Evolutionary conservation across 2,888 invertebrate genomes (phyloP).

Genomic region (Plutella xylostella): DNA sequence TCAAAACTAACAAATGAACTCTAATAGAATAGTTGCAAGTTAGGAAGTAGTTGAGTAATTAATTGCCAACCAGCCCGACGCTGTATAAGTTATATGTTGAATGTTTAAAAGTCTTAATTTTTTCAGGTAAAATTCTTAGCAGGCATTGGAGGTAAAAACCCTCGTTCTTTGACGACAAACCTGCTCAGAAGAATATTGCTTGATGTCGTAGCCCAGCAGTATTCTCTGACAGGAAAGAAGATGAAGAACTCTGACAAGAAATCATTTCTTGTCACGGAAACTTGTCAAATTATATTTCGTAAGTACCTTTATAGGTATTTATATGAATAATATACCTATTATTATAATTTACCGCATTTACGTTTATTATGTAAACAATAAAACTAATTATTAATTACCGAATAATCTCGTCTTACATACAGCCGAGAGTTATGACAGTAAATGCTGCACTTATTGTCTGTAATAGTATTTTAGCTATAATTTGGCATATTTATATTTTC

Average conservation of each 20-base stretch:
- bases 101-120: no score
- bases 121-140: constrained; percentile 3
- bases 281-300: constrained; percentile 6
- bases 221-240: constrained; percentile 3
- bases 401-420: not conserved
- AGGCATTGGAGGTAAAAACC: constrained; percentile 3
- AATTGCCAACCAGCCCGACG: not conserved
- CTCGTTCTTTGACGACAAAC: constrained; percentile 3
- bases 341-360: no score
- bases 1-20: not conserved
- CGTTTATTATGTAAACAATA: no score
- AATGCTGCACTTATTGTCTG: not conserved
- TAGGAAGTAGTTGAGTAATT: not conserved
- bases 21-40: not conserved
- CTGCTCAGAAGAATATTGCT: constrained; percentile 5
- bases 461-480: not conserved
- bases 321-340: not conserved
- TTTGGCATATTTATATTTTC: constrained; percentile 2
- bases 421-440: not conserved
- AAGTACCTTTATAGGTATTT: not conserved
- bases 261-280: not conserved
- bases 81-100: not conserved
- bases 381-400: no score
- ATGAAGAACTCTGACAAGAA: constrained; percentile 5
- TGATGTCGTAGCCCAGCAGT: constrained; percentile 3